Conservation (phyloP, 2,888 invertebrate species). For the Spisula solida region DNA sequence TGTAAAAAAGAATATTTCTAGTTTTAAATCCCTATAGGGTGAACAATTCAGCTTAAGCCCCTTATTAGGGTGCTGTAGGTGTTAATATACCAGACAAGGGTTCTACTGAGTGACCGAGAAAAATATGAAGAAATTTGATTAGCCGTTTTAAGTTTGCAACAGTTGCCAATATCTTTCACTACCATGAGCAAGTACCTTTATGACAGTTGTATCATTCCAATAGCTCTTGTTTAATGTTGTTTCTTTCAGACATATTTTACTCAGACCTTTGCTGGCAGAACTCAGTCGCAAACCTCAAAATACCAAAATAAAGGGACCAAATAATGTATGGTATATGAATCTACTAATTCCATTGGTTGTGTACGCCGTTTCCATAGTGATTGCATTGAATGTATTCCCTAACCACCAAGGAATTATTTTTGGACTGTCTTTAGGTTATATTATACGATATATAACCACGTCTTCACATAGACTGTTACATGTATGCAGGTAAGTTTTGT, state of each 20-base stretch:
- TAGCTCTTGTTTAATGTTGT: no score
- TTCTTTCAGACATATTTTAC: conserved; percentile 76
- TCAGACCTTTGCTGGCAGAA: conserved; percentile 73
- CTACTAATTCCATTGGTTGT: conserved; percentile 78
- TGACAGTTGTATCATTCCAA: no score
- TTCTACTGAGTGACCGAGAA: no score
- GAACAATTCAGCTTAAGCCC: no score
- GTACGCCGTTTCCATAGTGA: conserved; percentile 70
- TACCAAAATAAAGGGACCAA: conserved; percentile 71
- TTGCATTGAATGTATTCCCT: conserved; percentile 63
- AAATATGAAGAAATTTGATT: no score
- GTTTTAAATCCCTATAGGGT: no score
- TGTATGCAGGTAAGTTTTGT: conserved; percentile 79
- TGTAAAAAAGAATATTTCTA: no score
- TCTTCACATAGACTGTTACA: conserved; percentile 82
- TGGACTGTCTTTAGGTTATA: conserved; percentile 67
- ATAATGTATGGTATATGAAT: conserved; percentile 80
- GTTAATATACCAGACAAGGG: no score
- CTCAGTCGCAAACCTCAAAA: conserved; percentile 63
- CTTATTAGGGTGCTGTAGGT: no score
- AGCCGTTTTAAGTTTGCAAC: no score
- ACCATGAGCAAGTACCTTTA: no score
- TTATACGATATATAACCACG: conserved; percentile 59
- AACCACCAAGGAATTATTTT: conserved; percentile 77
- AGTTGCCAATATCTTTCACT: no score